A percentile compares a stretch with the other conserved stretches of the same genome.
Conservation (phyloP, 2,797 vertebrate genomes). For the Pseudotriccus pelzelni region DNA sequence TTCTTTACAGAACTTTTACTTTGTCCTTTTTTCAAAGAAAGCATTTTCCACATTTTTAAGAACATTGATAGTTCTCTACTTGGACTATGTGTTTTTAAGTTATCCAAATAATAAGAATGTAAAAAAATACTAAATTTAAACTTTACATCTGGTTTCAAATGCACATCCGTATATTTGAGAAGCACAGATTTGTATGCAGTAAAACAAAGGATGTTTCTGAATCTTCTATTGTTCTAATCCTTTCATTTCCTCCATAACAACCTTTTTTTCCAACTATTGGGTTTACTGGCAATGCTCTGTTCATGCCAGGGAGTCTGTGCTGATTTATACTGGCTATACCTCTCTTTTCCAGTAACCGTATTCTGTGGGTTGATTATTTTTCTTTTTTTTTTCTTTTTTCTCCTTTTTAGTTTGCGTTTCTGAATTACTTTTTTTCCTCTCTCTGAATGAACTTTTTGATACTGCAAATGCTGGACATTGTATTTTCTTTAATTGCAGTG, state of each 20-base stretch:
- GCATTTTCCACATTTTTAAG: neutral
- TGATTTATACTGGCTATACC: neutral
- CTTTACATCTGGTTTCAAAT: neutral
- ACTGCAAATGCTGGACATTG: neutral
- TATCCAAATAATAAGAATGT: neutral
- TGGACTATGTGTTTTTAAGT: neutral
- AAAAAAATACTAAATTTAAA: neutral
- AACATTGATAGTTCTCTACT: neutral
- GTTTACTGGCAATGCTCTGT: neutral
- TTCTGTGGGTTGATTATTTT: neutral
- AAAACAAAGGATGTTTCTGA: neutral
- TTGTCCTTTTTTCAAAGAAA: neutral
- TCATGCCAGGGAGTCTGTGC: neutral
- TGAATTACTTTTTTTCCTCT: neutral
- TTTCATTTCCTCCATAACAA: neutral
- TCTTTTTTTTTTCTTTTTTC: rapidly evolving
- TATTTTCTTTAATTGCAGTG: slow-evolving; percentile 30
- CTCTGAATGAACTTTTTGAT: neutral
- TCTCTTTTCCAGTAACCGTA: neutral
- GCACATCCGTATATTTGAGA: neutral
- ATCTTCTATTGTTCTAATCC: neutral
- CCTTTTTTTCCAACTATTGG: neutral
- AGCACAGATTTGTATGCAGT: neutral
- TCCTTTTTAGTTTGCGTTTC: neutral
- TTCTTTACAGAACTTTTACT: neutral